Conservation (phyloP, 2,888 invertebrate genomes). For the Tineola bisselliella region DNA sequence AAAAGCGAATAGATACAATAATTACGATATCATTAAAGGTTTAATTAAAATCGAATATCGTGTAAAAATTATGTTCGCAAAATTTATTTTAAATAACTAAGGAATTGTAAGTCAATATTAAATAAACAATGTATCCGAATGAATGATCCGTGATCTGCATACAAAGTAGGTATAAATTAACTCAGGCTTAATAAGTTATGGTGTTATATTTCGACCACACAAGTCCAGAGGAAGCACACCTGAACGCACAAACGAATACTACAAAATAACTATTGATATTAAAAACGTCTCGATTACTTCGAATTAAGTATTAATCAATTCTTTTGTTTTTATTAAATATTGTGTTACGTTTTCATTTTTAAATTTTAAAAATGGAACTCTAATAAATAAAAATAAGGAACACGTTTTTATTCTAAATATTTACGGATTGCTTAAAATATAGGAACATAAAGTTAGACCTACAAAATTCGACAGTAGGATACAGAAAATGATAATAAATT, state of each 20-base stretch:
- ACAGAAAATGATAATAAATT: not conserved
- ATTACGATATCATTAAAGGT: conserved; percentile 1
- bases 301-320: not conserved
- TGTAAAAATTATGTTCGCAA: not conserved
- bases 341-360: not conserved
- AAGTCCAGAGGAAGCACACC: conserved; percentile 63
- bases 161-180: conserved; percentile 30
- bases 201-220: conserved; percentile 64
- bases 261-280: conserved; percentile 45
- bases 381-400: not conserved
- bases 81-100: not conserved
- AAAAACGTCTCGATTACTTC: conserved; percentile 21
- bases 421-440: not conserved
- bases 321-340: not conserved
- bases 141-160: not conserved
- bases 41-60: not conserved
- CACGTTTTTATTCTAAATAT: not conserved
- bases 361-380: conserved; percentile 25
- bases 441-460: not conserved
- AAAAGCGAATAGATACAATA: not conserved
- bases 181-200: conserved; percentile 62
- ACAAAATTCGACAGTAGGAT: not conserved
- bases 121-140: conserved; percentile 1
- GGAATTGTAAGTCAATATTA: not conserved
- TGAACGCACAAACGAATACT: conserved; percentile 55